Evolutionary conservation across 2,797 vertebrate species (phyloP).

Genomic region (Melanotaenia nigrans): DNA sequence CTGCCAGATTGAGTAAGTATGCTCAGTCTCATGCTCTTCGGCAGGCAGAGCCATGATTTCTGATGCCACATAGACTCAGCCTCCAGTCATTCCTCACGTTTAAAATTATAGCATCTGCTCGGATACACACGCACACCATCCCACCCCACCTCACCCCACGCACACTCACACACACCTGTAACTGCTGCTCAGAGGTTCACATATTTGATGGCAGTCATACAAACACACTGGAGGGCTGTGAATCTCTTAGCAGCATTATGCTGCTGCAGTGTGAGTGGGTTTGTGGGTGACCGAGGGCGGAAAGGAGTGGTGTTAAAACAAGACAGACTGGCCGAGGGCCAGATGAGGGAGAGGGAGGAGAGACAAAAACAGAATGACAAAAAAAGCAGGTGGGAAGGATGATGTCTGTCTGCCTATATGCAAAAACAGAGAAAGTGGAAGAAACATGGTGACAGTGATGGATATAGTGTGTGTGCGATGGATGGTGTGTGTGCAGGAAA

Average conservation of each 20-base stretch:
- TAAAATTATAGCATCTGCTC: conserved; percentile 47
- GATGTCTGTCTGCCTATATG: conserved; percentile 40
- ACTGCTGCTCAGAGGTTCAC: conserved; percentile 33
- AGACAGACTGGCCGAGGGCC: conserved; percentile 47
- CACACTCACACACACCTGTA: conserved; percentile 41
- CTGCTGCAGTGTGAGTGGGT: conserved; percentile 26
- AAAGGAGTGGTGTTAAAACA: conserved; percentile 51
- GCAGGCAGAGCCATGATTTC: conserved; percentile 60
- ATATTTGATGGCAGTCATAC: conserved; percentile 43
- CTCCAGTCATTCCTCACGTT: conserved; percentile 56
- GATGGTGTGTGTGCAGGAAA: conserved; percentile 6
- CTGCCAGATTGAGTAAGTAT: conserved; percentile 65
- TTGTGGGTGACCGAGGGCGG: conserved; percentile 40
- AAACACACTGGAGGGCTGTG: conserved; percentile 45
- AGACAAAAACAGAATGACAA: conserved; percentile 33
- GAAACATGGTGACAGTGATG: conserved; percentile 13
- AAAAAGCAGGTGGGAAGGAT: conserved; percentile 48
- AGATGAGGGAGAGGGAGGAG: conserved; percentile 34
- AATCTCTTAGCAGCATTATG: conserved; percentile 34
- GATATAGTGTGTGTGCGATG: background rate
- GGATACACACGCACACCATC: conserved; percentile 31
- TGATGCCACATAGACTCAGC: conserved; percentile 51
- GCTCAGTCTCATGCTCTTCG: conserved; percentile 54
- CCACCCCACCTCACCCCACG: no score
- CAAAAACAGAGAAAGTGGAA: conserved; percentile 29